Percentiles rank a stretch among this genome's conserved stretches.
phyloP scores from a whole-genome alignment of 2,888 invertebrate genomes.

The Pristionchus arcanus region DNA sequence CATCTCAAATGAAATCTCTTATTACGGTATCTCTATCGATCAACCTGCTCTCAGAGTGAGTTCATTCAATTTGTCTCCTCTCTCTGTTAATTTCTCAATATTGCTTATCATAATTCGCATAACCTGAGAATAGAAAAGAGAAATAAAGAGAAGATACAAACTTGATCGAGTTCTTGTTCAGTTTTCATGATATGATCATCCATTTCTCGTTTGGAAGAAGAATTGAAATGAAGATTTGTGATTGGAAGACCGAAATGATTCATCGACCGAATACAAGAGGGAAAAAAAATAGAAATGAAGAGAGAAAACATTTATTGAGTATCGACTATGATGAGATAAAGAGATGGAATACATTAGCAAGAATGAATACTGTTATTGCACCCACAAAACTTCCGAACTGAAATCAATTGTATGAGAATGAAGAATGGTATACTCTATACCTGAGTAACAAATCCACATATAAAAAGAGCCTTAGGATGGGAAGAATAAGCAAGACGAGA shows the following conservation, averaged over 20 bases:
- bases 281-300: constrained; percentile 20
- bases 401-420: background rate
- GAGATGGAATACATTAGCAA: constrained; percentile 53
- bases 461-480: constrained; percentile 41
- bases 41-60: constrained; percentile 27
- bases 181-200: constrained; percentile 48
- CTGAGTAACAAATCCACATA: constrained; percentile 53
- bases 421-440: background rate
- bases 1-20: constrained; percentile 12
- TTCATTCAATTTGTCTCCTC: constrained; percentile 55
- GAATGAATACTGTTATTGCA: constrained; percentile 51
- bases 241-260: constrained; percentile 50
- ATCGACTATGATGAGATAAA: constrained; percentile 45
- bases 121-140: constrained; percentile 9
- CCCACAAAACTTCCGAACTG: constrained; percentile 55
- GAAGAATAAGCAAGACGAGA: constrained; percentile 37
- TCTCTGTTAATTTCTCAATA: constrained; percentile 43
- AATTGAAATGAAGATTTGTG: constrained; percentile 11
- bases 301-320: constrained; percentile 35
- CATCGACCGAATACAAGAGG: constrained; percentile 2
- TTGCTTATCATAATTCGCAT: constrained; percentile 52
- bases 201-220: constrained; percentile 29
- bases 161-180: constrained; percentile 52
- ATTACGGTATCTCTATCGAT: background rate
- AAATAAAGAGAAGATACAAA: background rate